Percentiles rank a stretch among this genome's conserved stretches.
These are phyloP conservation scores for Sceloporus undulatus DNA, from an alignment of 2,113 vertebrate genomes.

Conservation along the genomic window DNA sequence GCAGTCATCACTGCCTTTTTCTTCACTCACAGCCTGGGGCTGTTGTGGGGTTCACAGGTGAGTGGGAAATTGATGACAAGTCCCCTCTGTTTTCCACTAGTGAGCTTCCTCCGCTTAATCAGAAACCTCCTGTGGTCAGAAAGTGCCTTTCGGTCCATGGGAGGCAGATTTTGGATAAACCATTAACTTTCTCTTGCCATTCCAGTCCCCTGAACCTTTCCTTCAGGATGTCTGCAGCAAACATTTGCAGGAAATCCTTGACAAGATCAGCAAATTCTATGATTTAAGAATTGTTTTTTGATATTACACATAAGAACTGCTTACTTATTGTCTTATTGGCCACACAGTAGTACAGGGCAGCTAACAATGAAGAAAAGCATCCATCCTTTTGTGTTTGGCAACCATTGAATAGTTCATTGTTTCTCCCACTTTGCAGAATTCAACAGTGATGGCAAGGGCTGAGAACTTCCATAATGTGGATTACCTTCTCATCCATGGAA, in stretches of 20 bases:
- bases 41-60: not conserved
- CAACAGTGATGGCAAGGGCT: conserved; percentile 93
- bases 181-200: not conserved
- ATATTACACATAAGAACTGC: not conserved
- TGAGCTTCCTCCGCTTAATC: not conserved
- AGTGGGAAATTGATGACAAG: not conserved
- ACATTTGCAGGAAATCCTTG: not conserved
- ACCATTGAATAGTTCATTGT: conserved; percentile 79
- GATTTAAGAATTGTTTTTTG: not conserved
- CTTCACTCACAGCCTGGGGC: no score
- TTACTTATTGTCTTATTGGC: not conserved
- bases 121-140: not conserved
- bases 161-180: not conserved
- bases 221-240: not conserved
- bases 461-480: conserved; percentile 92
- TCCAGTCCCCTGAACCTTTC: not conserved
- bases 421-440: conserved; percentile 87
- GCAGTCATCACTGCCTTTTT: not conserved
- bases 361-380: not conserved
- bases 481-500: conserved; percentile 97
- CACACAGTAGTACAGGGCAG: not conserved
- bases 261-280: not conserved
- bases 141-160: not conserved
- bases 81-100: not conserved
- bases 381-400: conserved; percentile 52